Percentiles rank a stretch among this genome's conserved stretches.
Evolutionary conservation across 2,113 vertebrate species (phyloP).

Genomic region (Antigone vipio): DNA sequence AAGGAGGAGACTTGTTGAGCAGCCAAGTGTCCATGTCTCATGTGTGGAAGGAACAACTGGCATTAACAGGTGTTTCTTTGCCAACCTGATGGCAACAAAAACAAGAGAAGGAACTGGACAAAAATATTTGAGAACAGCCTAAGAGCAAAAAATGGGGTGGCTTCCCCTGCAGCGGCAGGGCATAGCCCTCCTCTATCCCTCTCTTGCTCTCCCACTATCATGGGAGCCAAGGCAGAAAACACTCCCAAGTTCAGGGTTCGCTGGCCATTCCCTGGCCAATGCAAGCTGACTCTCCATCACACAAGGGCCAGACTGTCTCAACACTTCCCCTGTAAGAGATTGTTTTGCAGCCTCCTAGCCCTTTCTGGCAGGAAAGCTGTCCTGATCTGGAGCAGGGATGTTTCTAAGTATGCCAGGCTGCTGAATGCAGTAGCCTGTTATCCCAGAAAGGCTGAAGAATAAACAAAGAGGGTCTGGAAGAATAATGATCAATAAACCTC

Average conservation of each 20-base stretch:
- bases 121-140: background rate
- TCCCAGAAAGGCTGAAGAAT: background rate
- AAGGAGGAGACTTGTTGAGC: background rate
- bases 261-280: background rate
- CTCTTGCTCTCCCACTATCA: background rate
- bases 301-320: background rate
- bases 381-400: background rate
- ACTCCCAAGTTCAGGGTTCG: background rate
- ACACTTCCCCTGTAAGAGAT: background rate
- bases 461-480: background rate
- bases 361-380: background rate
- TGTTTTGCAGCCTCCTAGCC: background rate
- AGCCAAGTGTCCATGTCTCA: rapidly evolving
- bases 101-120: background rate
- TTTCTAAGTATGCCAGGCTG: background rate
- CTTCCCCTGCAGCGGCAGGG: background rate
- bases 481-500: background rate
- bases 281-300: background rate
- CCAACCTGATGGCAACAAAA: background rate
- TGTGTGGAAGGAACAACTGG: rapidly evolving
- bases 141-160: background rate
- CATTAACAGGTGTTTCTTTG: background rate
- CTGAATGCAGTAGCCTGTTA: background rate
- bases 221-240: background rate
- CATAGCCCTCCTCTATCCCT: background rate